phyloP scores from a whole-genome alignment of 2,797 vertebrate genomes.

The Danio albolineatus region DNA sequence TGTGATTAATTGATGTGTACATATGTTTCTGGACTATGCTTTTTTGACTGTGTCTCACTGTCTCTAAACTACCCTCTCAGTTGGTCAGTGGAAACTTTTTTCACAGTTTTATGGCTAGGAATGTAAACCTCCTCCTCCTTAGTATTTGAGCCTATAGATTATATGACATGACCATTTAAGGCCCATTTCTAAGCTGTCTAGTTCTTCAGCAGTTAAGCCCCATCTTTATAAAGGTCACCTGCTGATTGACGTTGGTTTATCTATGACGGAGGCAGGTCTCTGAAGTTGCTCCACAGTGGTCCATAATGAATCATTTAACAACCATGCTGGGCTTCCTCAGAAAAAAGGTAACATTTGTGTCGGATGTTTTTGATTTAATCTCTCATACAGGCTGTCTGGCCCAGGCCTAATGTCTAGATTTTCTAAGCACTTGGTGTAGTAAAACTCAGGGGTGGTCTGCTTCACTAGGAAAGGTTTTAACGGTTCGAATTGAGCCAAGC shows the following conservation, averaged over 20 bases:
- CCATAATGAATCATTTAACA: conserved; percentile 26
- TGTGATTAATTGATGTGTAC: conserved; percentile 46
- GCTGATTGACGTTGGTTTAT: conserved; percentile 26
- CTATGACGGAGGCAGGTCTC: conserved; percentile 4
- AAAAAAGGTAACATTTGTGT: conserved; percentile 34
- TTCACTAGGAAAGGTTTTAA: conserved; percentile 37
- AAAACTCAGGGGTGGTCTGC: conserved; percentile 69
- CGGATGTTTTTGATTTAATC: conserved; percentile 57
- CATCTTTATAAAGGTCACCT: conserved; percentile 24
- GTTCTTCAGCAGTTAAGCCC: neutral
- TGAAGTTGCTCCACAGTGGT: conserved; percentile 11
- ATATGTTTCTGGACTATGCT: conserved; percentile 59
- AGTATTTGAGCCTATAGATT: conserved; percentile 45
- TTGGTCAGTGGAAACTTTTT: neutral
- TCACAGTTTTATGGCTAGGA: conserved; percentile 45
- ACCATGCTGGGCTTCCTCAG: neutral
- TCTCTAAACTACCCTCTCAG: neutral
- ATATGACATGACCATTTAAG: conserved; percentile 43
- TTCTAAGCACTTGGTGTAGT: conserved; percentile 49
- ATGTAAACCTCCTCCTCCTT: conserved; percentile 40
- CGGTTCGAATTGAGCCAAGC: conserved; percentile 53
- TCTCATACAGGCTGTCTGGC: conserved; percentile 32
- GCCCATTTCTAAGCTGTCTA: conserved; percentile 1
- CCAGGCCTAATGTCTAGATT: conserved; percentile 61
- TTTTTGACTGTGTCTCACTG: conserved; percentile 29